phyloP scores from a whole-genome alignment of 2,888 invertebrate genomes.

The Anticlea derivata region DNA sequence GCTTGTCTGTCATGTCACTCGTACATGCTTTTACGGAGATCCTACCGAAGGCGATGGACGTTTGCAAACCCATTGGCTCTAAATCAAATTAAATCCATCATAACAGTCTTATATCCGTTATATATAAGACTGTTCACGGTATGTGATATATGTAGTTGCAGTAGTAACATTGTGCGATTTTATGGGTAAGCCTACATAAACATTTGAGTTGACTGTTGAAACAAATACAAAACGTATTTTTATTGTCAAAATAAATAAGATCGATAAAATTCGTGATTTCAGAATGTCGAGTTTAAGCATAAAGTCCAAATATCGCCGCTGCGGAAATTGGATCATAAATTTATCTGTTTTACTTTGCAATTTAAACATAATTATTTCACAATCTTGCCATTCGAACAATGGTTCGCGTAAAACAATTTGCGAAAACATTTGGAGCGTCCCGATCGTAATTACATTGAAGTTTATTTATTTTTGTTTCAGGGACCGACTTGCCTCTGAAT shows the following conservation, averaged over 20 bases:
- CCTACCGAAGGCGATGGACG: too few species aligned
- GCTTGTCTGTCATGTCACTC: too few species aligned
- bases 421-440: conserved; percentile 27
- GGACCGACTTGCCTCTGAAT: conserved; percentile 39
- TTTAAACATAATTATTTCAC: conserved; percentile 50
- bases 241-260: conserved; percentile 48
- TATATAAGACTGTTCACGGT: too few species aligned
- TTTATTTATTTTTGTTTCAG: conserved; percentile 42
- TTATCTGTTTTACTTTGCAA: conserved; percentile 52
- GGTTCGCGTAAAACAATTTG: conserved; percentile 43
- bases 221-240: conserved; percentile 24
- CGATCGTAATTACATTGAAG: conserved; percentile 23
- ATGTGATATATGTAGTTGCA: not conserved
- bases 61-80: too few species aligned
- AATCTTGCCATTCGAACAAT: conserved; percentile 40
- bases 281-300: conserved; percentile 37
- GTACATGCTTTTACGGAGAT: too few species aligned
- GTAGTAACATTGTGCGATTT: not conserved
- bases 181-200: not conserved
- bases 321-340: conserved; percentile 56
- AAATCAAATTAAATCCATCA: too few species aligned
- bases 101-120: too few species aligned
- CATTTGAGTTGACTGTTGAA: conserved; percentile 8
- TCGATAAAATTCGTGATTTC: conserved; percentile 44
- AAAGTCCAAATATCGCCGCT: conserved; percentile 30